phyloP scores from a whole-genome alignment of 2,888 invertebrate species.

The Hyppa rectilinea region DNA sequence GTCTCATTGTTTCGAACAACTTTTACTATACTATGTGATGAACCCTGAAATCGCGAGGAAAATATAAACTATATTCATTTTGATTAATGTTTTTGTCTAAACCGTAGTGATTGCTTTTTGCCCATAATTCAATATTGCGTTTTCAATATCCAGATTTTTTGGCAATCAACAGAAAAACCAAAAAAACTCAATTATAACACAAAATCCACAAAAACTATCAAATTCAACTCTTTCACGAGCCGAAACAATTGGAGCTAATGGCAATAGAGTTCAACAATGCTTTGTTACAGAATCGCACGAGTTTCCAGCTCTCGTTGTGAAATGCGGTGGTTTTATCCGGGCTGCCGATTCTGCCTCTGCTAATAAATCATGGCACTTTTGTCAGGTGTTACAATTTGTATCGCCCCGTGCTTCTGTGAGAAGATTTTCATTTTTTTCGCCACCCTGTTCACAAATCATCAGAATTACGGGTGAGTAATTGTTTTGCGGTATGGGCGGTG shows the following conservation, averaged over 20 bases:
- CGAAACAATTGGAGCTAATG: slow-evolving; percentile 73
- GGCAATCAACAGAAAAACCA: neutral
- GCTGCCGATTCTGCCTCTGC: slow-evolving; percentile 71
- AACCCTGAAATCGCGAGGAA: too few relatives aligned
- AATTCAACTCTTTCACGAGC: slow-evolving; percentile 40
- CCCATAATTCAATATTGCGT: neutral
- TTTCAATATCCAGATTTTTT: neutral
- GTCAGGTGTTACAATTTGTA: slow-evolving; percentile 83
- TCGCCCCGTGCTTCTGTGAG: slow-evolving; percentile 65
- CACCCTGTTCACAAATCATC: slow-evolving; percentile 68
- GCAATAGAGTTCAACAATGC: slow-evolving; percentile 72
- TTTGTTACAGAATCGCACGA: slow-evolving; percentile 71
- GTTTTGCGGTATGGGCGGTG: slow-evolving; percentile 56
- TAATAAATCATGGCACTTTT: slow-evolving; percentile 81
- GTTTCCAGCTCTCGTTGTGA: slow-evolving; percentile 72
- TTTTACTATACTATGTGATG: too few relatives aligned
- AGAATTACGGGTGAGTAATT: slow-evolving; percentile 65
- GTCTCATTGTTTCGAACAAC: too few relatives aligned
- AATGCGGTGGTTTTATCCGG: slow-evolving; percentile 76
- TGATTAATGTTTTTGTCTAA: neutral
- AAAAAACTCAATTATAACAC: neutral
- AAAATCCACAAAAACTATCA: slow-evolving; percentile 35
- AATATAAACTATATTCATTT: neutral
- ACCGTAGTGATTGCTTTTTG: neutral
- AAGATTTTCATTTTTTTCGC: slow-evolving; percentile 71